Evolutionary conservation across 2,888 invertebrate species (phyloP).

Genomic region (Liposcelis brunnea): DNA sequence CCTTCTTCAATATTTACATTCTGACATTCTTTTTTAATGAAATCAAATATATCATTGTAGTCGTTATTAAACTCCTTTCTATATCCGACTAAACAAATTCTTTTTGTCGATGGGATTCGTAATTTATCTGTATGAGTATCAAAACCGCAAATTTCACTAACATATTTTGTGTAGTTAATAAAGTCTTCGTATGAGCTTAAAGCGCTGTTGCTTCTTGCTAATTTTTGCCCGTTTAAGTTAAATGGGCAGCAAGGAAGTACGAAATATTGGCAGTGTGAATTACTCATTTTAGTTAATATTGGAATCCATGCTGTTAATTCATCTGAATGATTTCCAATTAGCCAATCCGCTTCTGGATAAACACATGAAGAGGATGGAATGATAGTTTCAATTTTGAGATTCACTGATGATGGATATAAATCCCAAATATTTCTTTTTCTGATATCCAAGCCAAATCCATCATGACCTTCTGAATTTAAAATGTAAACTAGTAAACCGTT

Average conservation of each 20-base stretch:
- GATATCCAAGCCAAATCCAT: slow-evolving; percentile 70
- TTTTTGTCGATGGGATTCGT: slow-evolving; percentile 92
- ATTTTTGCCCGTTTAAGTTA: slow-evolving; percentile 48
- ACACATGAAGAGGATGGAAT: slow-evolving; percentile 43
- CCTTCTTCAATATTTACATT: background rate
- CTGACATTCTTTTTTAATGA: slow-evolving; percentile 26
- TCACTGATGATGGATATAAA: slow-evolving; percentile 43
- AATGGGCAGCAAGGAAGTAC: slow-evolving; percentile 88
- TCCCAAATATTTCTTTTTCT: slow-evolving; percentile 79
- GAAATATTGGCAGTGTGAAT: slow-evolving; percentile 61
- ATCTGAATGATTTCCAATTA: slow-evolving; percentile 98
- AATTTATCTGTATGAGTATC: slow-evolving; percentile 57
- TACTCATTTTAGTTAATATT: slow-evolving; percentile 67
- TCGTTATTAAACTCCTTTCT: slow-evolving; percentile 25
- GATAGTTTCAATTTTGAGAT: slow-evolving; percentile 48
- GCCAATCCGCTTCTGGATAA: slow-evolving; percentile 68
- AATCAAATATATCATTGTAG: slow-evolving; percentile 28
- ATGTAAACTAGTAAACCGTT: slow-evolving; percentile 88
- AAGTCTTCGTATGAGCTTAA: slow-evolving; percentile 35
- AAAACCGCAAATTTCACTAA: slow-evolving; percentile 58
- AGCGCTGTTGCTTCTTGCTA: slow-evolving; percentile 27
- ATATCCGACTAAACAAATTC: slow-evolving; percentile 57
- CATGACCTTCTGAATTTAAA: slow-evolving; percentile 64
- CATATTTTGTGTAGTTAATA: slow-evolving; percentile 40
- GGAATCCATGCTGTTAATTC: slow-evolving; percentile 99